Evolutionary conservation across 2,113 vertebrate species (phyloP).

Genomic region (Dendropsophus ebraccatus): DNA sequence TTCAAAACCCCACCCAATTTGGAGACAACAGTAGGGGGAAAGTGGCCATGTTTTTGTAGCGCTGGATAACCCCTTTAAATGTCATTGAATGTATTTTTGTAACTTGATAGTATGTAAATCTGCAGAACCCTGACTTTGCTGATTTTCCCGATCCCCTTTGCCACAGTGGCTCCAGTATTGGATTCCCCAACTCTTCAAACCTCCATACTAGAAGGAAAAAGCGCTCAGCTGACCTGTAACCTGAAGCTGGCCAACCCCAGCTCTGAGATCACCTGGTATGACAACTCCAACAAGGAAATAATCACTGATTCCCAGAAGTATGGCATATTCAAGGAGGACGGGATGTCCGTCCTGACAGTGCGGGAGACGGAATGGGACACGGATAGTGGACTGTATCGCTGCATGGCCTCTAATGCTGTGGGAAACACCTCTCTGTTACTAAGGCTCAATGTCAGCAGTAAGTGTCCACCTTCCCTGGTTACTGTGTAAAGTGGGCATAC

Average conservation of each 20-base stretch:
- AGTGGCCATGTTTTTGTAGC: too few species aligned
- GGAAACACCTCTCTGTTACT: conserved; percentile 79
- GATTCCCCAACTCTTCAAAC: conserved; percentile 72
- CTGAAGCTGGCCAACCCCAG: conserved; percentile 69
- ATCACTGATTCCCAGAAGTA: conserved; percentile 72
- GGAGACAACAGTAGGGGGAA: too few species aligned
- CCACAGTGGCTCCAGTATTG: conserved; percentile 79
- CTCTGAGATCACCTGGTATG: conserved; percentile 79
- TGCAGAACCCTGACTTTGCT: background rate
- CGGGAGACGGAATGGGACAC: conserved; percentile 71
- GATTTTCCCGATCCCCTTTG: background rate
- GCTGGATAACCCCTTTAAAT: too few species aligned
- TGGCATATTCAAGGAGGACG: conserved; percentile 69
- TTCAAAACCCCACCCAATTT: too few species aligned
- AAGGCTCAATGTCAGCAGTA: conserved; percentile 82
- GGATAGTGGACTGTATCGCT: conserved; percentile 82
- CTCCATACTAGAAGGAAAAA: conserved; percentile 80
- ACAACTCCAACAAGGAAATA: conserved; percentile 75
- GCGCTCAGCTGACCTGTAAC: conserved; percentile 79
- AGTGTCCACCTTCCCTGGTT: conserved; percentile 56
- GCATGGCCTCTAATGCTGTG: conserved; percentile 79
- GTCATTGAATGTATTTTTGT: too few species aligned
- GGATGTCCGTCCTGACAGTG: conserved; percentile 80
- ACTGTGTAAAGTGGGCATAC: background rate
- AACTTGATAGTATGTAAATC: background rate